Percentiles rank a stretch among this genome's conserved stretches.
phyloP scores from a whole-genome alignment of 2,888 invertebrate species.

The Cantharis nigra region DNA sequence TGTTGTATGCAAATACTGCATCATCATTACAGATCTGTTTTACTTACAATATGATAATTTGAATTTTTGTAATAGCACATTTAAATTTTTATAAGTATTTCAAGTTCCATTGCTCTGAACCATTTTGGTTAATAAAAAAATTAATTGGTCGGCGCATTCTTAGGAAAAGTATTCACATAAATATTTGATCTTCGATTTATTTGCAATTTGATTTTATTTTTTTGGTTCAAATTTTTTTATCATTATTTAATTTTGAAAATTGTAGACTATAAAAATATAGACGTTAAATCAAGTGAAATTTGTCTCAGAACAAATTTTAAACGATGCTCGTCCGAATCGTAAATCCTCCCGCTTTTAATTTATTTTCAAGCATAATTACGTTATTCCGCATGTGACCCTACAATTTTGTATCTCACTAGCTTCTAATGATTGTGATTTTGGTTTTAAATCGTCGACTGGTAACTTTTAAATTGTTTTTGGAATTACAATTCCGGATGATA shows the following conservation, averaged over 20 bases:
- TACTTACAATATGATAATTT: background rate
- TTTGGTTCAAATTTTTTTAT: background rate
- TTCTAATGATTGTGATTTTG: constrained; percentile 33
- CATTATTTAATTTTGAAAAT: background rate
- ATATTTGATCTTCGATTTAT: background rate
- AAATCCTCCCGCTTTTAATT: constrained; percentile 34
- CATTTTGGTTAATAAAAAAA: background rate
- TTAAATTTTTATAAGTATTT: background rate
- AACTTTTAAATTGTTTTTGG: constrained; percentile 28
- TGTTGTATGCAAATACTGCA: background rate
- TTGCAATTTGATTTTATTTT: background rate
- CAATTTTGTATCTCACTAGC: constrained; percentile 26
- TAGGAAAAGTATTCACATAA: background rate
- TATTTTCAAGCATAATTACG: constrained; percentile 35
- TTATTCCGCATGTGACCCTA: constrained; percentile 33
- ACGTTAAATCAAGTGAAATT: background rate
- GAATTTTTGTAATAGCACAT: background rate
- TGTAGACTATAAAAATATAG: background rate
- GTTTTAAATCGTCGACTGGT: constrained; percentile 20
- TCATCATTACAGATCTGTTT: background rate
- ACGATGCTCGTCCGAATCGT: background rate
- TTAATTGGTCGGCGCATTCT: background rate
- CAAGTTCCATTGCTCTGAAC: background rate
- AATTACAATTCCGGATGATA: constrained; percentile 25
- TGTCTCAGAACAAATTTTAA: background rate